phyloP scores from a whole-genome alignment of 2,797 vertebrate genomes.

The Rhinichthys osculus region DNA sequence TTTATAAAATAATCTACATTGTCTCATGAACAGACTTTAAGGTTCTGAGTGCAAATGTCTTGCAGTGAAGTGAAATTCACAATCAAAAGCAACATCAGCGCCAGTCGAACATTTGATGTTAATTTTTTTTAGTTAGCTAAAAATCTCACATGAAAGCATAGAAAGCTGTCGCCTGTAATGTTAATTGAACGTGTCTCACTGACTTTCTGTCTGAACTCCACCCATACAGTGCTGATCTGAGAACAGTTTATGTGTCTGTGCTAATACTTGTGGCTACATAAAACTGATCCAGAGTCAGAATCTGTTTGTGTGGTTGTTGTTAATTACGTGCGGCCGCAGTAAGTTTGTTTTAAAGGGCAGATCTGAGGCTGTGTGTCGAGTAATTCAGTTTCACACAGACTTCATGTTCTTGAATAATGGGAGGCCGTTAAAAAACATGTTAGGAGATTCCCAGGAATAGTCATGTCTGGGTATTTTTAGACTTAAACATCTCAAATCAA shows the following conservation, averaged over 20 bases:
- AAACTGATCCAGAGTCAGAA: slow-evolving; percentile 17
- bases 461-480: neutral
- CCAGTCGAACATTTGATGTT: too few relatives aligned
- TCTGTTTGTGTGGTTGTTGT: neutral
- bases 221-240: slow-evolving; percentile 56
- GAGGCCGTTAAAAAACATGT: slow-evolving; percentile 10
- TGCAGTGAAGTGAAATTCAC: neutral
- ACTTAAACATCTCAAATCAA: neutral
- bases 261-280: neutral
- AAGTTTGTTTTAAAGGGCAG: slow-evolving; percentile 23
- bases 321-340: neutral
- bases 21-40: neutral
- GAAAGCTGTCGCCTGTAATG: slow-evolving; percentile 65
- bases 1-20: neutral
- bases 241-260: neutral
- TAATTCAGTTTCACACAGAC: slow-evolving; percentile 33
- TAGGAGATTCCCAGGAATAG: slow-evolving; percentile 9
- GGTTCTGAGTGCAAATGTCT: too few relatives aligned
- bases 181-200: slow-evolving; percentile 74
- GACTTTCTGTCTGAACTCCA: slow-evolving; percentile 62
- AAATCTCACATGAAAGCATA: slow-evolving; percentile 60
- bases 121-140: slow-evolving; percentile 51
- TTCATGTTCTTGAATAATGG: neutral
- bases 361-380: neutral
- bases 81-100: neutral